A percentile compares a stretch with the other conserved stretches of the same genome.
These are phyloP conservation scores for Ormia ochracea DNA, from an alignment of 2,888 invertebrate species.

Conservation along the genomic window DNA sequence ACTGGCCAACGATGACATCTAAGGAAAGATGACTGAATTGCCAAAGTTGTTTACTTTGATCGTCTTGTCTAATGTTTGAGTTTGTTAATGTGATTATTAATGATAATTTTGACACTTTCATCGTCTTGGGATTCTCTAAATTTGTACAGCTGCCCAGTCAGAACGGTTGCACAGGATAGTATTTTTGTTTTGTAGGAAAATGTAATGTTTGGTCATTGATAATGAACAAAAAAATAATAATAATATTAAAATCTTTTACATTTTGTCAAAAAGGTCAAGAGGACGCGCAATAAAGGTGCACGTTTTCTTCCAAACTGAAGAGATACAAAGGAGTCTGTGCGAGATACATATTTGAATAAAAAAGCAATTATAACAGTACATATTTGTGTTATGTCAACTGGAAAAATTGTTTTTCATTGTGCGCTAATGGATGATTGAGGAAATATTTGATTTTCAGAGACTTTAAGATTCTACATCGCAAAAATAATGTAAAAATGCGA, in stretches of 20 bases:
- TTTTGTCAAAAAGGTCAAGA: conserved; percentile 58
- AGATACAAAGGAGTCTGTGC: conserved; percentile 8
- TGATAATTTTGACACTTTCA: conserved; percentile 75
- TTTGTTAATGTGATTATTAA: conserved; percentile 72
- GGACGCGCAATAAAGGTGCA: conserved; percentile 47
- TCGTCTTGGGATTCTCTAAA: conserved; percentile 65
- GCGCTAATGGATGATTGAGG: background rate
- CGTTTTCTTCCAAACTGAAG: background rate
- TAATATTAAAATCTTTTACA: conserved; percentile 23
- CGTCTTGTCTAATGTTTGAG: conserved; percentile 54
- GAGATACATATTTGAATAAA: conserved; percentile 61
- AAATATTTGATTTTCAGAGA: background rate
- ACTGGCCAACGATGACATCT: conserved; percentile 2
- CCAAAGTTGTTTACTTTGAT: conserved; percentile 49
- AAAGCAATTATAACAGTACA: conserved; percentile 53
- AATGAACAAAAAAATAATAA: conserved; percentile 21
- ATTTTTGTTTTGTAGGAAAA: conserved; percentile 19
- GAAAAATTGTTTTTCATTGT: conserved; percentile 52
- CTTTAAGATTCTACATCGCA: background rate
- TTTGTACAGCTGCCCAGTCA: conserved; percentile 71
- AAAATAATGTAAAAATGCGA: background rate
- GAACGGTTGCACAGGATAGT: background rate
- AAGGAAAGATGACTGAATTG: conserved; percentile 43
- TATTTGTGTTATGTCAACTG: conserved; percentile 51
- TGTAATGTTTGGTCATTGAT: conserved; percentile 56